Conservation (phyloP, 1,140 invertebrate species). For the Chironomus striatipennis region DNA sequence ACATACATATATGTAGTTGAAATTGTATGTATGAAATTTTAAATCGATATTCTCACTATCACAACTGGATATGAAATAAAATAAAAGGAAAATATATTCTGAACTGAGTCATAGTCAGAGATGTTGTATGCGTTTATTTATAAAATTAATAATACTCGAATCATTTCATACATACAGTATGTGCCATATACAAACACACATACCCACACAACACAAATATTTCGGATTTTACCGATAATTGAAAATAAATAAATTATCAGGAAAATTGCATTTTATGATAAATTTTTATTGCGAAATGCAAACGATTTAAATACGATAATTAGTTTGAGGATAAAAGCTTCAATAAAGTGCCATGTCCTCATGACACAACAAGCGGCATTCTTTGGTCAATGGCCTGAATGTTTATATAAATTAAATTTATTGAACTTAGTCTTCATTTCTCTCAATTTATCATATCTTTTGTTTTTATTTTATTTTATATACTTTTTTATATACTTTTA, state of each 20-base stretch:
- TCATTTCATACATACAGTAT: neutral
- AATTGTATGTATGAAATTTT: neutral
- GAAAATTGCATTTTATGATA: slow-evolving; percentile 16
- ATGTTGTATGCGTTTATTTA: slow-evolving; percentile 8
- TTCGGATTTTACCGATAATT: slow-evolving; percentile 18
- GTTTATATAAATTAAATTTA: neutral
- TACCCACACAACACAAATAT: too few species aligned
- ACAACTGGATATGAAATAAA: neutral
- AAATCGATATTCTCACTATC: slow-evolving; percentile 1
- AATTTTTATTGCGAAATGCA: neutral
- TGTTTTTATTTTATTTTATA: too few species aligned
- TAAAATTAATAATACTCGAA: neutral
- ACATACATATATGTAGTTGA: neutral
- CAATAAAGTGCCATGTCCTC: neutral
- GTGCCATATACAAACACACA: neutral
- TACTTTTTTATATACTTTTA: too few species aligned
- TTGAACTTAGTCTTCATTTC: neutral
- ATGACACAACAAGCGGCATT: neutral
- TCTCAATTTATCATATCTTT: too few species aligned
- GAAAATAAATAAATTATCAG: slow-evolving; percentile 20
- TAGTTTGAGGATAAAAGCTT: neutral
- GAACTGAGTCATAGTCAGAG: neutral
- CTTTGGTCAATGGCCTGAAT: neutral
- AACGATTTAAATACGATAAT: slow-evolving; percentile 7
- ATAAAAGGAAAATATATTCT: too few species aligned